phyloP scores from a whole-genome alignment of 2,797 vertebrate genomes.

The Tapirus indicus region DNA sequence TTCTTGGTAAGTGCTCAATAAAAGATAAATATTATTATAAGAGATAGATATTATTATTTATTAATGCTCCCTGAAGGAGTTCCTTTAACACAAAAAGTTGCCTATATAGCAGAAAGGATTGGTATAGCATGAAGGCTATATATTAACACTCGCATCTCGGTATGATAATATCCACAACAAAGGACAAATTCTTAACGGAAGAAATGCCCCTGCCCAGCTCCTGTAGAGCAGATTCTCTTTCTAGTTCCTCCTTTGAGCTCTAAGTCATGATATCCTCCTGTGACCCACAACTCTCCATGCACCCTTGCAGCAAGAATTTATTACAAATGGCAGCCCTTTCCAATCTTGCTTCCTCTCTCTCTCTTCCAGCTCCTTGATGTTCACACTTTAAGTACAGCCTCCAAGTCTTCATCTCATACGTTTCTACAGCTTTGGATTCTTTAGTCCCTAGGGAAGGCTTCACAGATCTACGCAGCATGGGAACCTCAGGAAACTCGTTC shows the following conservation, averaged over 20 bases:
- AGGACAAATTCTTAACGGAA: not conserved
- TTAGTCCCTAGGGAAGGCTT: not conserved
- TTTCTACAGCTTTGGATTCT: not conserved
- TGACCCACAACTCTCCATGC: not conserved
- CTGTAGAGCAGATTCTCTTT: too few relatives aligned
- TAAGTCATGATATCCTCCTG: not conserved
- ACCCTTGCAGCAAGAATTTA: not conserved
- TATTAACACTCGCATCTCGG: not conserved
- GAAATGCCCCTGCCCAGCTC: not conserved
- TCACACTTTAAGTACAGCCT: not conserved
- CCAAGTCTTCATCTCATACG: not conserved
- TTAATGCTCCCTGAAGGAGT: not conserved
- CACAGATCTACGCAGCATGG: rapidly evolving
- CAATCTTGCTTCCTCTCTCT: not conserved
- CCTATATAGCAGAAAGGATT: not conserved
- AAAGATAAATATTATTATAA: not conserved
- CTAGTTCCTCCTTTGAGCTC: too few relatives aligned
- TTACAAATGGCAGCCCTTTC: not conserved
- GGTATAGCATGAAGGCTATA: not conserved
- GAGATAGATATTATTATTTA: not conserved
- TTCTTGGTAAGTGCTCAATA: not conserved
- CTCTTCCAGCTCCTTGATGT: too few relatives aligned
- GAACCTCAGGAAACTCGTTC: not conserved
- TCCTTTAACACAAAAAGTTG: not conserved
- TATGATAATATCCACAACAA: not conserved